Conservation (phyloP, 2,888 invertebrate species). For the Dysmachus trigonus region DNA sequence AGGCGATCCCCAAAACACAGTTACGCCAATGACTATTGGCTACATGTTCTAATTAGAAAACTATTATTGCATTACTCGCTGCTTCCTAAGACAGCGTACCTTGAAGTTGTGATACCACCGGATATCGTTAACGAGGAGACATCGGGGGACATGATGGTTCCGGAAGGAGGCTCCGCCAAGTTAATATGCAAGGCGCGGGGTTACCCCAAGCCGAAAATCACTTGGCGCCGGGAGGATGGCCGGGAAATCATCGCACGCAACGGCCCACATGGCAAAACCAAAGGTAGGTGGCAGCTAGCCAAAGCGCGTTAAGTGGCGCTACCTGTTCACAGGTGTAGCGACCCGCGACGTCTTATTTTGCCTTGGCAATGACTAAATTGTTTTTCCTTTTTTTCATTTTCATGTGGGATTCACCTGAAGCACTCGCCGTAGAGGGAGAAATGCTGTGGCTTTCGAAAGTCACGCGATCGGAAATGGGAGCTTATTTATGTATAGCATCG, state of each 20-base stretch:
- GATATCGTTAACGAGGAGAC: conserved; percentile 90
- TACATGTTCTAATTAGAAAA: conserved; percentile 12
- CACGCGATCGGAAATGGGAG: conserved; percentile 89
- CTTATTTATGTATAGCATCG: conserved; percentile 87
- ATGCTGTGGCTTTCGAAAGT: conserved; percentile 83
- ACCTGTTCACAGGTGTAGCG: neutral
- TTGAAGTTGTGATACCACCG: conserved; percentile 92
- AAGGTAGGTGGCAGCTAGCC: conserved; percentile 66
- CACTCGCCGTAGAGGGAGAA: conserved; percentile 79
- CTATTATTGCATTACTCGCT: neutral
- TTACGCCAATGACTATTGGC: neutral
- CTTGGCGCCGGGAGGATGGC: conserved; percentile 88
- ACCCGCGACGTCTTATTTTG: neutral
- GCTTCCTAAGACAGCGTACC: conserved; percentile 75
- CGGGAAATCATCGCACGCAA: conserved; percentile 81
- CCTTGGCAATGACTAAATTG: conserved; percentile 15
- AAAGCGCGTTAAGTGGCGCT: neutral
- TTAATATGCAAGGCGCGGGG: conserved; percentile 87
- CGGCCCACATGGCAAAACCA: conserved; percentile 76
- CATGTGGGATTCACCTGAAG: conserved; percentile 60
- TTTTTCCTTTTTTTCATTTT: conserved; percentile 1
- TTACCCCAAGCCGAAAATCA: conserved; percentile 83
- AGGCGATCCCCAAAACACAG: too few species aligned
- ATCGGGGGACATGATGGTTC: conserved; percentile 92
- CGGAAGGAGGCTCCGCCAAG: conserved; percentile 90